A percentile compares a stretch with the other conserved stretches of the same genome.
Evolutionary conservation across 2,113 vertebrate species (phyloP).

Genomic region (Chaetodon auriga): DNA sequence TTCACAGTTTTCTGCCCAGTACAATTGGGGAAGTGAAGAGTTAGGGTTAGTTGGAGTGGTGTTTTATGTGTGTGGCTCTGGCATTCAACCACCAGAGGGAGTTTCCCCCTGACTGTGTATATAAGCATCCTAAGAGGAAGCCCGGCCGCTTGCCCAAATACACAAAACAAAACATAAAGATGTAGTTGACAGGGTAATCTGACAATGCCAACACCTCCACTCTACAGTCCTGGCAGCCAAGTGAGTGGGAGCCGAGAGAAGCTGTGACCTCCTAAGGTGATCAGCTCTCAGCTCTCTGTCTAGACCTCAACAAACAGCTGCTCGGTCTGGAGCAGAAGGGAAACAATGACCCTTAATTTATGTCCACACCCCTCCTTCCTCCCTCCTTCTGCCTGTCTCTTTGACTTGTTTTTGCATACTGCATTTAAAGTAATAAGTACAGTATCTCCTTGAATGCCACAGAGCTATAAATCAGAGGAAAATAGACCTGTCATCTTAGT

Average conservation of each 20-base stretch:
- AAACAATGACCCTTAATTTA: constrained; percentile 77
- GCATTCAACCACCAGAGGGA: constrained; percentile 78
- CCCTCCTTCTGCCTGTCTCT: constrained; percentile 56
- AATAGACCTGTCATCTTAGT: constrained; percentile 84
- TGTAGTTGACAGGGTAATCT: constrained; percentile 62
- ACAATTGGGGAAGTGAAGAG: not conserved
- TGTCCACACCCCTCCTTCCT: constrained; percentile 52
- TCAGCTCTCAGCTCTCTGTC: constrained; percentile 69
- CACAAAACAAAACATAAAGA: constrained; percentile 66
- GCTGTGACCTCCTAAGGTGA: constrained; percentile 75
- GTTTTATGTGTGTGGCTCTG: constrained; percentile 37
- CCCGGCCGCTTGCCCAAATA: constrained; percentile 32
- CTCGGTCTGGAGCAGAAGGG: constrained; percentile 59
- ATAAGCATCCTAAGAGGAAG: constrained; percentile 29
- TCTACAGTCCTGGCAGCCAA: constrained; percentile 57
- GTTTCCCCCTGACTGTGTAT: constrained; percentile 48
- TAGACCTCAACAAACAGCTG: constrained; percentile 77
- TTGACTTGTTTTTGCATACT: constrained; percentile 79
- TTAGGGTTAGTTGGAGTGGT: constrained; percentile 18
- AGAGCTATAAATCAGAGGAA: constrained; percentile 82
- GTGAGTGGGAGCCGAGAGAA: constrained; percentile 41
- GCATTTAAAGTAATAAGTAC: constrained; percentile 84
- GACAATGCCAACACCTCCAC: constrained; percentile 61
- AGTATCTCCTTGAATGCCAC: constrained; percentile 82
- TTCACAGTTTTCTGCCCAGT: constrained; percentile 3